These are phyloP conservation scores for Liparis tanakae DNA, from an alignment of 2,797 vertebrate species.

Conservation along the genomic window DNA sequence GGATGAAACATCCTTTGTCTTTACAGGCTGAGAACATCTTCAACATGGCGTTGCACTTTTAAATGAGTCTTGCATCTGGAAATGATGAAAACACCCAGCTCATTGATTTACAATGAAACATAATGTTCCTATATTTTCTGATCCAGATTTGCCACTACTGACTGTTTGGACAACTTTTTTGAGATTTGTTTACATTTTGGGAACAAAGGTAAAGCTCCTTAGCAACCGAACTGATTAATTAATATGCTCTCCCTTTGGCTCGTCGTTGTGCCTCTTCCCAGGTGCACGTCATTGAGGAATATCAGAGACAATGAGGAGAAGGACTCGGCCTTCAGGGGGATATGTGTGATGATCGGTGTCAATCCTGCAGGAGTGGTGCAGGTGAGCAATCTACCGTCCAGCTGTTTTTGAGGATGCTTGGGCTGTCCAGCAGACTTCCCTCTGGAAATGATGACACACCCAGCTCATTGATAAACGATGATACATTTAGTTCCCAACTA, in stretches of 20 bases:
- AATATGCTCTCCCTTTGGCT: not conserved
- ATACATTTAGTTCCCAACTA: conserved; percentile 72
- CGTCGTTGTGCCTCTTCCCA: conserved; percentile 46
- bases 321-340: conserved; percentile 94
- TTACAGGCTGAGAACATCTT: no score
- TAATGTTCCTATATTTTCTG: conserved; percentile 69
- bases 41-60: no score
- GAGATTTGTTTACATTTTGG: no score
- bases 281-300: conserved; percentile 94
- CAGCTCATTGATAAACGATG: conserved; percentile 75
- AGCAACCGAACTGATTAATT: not conserved
- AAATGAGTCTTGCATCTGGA: conserved; percentile 46
- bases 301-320: conserved; percentile 97
- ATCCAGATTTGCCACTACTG: conserved; percentile 50
- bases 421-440: no score
- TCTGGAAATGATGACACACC: conserved; percentile 77
- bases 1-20: no score
- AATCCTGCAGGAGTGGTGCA: conserved; percentile 95
- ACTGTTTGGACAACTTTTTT: not conserved
- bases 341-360: conserved; percentile 97
- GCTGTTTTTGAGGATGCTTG: not conserved
- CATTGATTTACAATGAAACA: conserved; percentile 72
- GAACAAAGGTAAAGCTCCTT: rapidly evolving
- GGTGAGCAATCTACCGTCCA: conserved; percentile 69
- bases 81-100: conserved; percentile 70